Percentiles rank a stretch among this genome's conserved stretches.
These are phyloP conservation scores for Plestiodon gilberti DNA, from an alignment of 2,113 vertebrate species.

Conservation along the genomic window DNA sequence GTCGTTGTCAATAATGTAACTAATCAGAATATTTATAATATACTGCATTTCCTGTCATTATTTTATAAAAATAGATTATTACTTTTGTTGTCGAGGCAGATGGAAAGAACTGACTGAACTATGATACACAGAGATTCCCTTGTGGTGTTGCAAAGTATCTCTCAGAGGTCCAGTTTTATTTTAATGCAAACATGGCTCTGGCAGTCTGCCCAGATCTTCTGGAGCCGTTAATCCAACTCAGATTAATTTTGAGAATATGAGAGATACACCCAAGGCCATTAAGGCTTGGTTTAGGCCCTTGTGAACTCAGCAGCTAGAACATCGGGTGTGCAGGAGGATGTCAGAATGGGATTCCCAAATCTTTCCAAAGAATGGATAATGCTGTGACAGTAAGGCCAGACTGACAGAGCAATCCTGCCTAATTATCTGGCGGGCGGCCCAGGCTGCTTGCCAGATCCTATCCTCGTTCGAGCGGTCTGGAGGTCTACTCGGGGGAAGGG, in stretches of 20 bases:
- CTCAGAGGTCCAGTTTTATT: conserved; percentile 68
- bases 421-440: too few relatives aligned
- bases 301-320: conserved; percentile 7
- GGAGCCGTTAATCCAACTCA: conserved; percentile 62
- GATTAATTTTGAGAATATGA: conserved; percentile 35
- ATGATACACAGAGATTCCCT: conserved; percentile 73
- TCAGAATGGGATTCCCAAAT: neutral
- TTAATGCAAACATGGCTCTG: conserved; percentile 69
- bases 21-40: conserved; percentile 76
- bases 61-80: conserved; percentile 67
- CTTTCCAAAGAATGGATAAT: neutral
- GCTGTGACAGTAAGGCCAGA: neutral
- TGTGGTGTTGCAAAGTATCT: conserved; percentile 74
- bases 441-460: too few relatives aligned
- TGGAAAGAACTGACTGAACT: conserved; percentile 75
- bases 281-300: conserved; percentile 32
- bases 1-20: conserved; percentile 69
- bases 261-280: conserved; percentile 24
- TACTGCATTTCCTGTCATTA: conserved; percentile 75
- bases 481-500: too few relatives aligned
- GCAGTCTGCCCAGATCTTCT: conserved; percentile 57
- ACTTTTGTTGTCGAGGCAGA: conserved; percentile 74
- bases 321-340: neutral
- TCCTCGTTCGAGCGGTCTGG: too few relatives aligned
- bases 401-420: too few relatives aligned